These are phyloP conservation scores for Triops longicaudatus DNA, from an alignment of 1,140 invertebrate species.

Conservation along the genomic window DNA sequence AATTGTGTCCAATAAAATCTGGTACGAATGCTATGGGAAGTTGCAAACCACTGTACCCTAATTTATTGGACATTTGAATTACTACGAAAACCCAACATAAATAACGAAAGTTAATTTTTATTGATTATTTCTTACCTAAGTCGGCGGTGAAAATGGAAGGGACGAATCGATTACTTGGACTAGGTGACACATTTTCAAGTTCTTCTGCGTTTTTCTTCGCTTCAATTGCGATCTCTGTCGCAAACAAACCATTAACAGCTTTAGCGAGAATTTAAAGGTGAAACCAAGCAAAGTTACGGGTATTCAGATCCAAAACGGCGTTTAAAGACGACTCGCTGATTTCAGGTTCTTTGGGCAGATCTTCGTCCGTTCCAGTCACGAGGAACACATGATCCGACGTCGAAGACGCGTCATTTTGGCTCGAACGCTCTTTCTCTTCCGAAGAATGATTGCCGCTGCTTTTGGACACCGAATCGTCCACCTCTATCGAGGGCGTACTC, in stretches of 20 bases:
- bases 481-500: slow-evolving; percentile 31
- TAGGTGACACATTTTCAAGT: not conserved
- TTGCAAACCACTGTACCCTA: too few relatives aligned
- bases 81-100: too few relatives aligned
- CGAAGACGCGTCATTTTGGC: slow-evolving; percentile 26
- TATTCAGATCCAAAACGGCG: not conserved
- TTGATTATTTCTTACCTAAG: slow-evolving; percentile 31
- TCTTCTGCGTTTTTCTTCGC: slow-evolving; percentile 26
- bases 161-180: not conserved
- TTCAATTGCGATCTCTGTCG: not conserved
- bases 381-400: not conserved
- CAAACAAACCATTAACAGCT: not conserved
- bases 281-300: not conserved
- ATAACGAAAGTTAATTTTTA: not conserved
- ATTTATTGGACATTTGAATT: too few relatives aligned
- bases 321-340: not conserved
- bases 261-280: not conserved
- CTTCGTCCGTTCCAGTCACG: not conserved
- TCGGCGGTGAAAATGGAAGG: slow-evolving; percentile 33
- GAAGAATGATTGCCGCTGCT: not conserved
- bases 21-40: too few relatives aligned
- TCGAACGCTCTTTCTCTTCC: slow-evolving; percentile 30
- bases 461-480: not conserved
- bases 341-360: not conserved
- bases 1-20: too few relatives aligned